Evolutionary conservation across 2,797 vertebrate species (phyloP), one percentile per base, ranked within the genome.

Genomic region (Sciaenops ocellatus): DNA sequence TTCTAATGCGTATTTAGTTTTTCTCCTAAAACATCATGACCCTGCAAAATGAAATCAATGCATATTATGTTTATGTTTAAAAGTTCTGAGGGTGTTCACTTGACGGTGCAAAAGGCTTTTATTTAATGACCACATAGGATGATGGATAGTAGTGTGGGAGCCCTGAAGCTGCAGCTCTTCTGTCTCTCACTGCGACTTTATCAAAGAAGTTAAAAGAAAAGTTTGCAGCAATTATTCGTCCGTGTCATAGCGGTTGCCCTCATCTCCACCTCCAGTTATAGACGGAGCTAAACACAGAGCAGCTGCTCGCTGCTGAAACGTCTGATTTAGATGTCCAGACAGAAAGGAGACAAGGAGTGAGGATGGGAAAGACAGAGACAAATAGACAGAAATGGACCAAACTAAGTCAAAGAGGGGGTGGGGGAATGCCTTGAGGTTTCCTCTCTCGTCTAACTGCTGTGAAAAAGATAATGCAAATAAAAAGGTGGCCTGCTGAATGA

Each of bases 391-490:
- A 80, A 71, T 59, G 34, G 55, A 77, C 68, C 4, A 75, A 77
- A 78, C 13, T n/a, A 38, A 80, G 59, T 12, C 4, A 70, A 56
- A 76, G 26, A 70, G 52, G 61, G 15, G 24, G n/a, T n/a, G 22
- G 20, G n/a, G 71, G 17, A 47, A 85, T 77, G 88, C 88, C 83
- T 85, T 73, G 75, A 89, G 69, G 80, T 82, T 87, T 46, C 16
- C 54, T 64, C 72, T 80, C 34, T 47, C 50, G 52, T 78, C 66
- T 72, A 42, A 83, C 65, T 83, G 72, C 68, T 74, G 84, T 79
- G 66, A 56, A 71, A 83, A 59, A 91, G 87, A 89, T 91, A 90
- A 92, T 79, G 73, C 28, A 62, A 80, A 87, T 80, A 82, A 76
- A 88, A 87, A 76, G 69, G 61, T 72, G 61, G 80, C 79, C 88